Evolutionary conservation across 2,888 invertebrate species (phyloP).

Genomic region (Ceratothoa steindachneri): DNA sequence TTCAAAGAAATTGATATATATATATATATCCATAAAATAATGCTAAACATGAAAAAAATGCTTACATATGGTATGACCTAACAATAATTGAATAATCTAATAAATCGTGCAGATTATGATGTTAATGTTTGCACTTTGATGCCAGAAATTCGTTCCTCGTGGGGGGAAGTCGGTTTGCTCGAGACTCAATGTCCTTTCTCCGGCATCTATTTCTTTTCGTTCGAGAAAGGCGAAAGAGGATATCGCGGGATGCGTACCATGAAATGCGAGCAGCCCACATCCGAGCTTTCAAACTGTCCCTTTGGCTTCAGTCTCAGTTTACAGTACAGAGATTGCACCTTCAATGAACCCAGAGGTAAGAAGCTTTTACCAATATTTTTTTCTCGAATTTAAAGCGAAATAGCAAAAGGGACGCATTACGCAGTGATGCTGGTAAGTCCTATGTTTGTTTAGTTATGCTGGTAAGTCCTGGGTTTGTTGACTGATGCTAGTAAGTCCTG

Average conservation of each 20-base stretch:
- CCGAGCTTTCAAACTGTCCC: conserved; percentile 62
- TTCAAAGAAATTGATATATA: background rate
- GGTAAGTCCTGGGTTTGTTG: too few species aligned
- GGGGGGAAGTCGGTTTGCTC: conserved; percentile 44
- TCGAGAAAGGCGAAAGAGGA: conserved; percentile 58
- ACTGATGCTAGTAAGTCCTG: too few species aligned
- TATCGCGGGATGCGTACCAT: conserved; percentile 56
- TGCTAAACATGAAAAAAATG: too few species aligned
- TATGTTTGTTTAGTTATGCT: too few species aligned
- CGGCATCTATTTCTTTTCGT: conserved; percentile 60
- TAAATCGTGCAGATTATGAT: too few species aligned
- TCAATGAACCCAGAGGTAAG: conserved; percentile 59
- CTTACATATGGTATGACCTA: too few species aligned
- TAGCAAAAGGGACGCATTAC: too few species aligned
- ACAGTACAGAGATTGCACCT: conserved; percentile 60
- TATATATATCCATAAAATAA: conserved; percentile 18
- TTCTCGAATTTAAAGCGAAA: too few species aligned
- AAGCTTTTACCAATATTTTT: conserved; percentile 16
- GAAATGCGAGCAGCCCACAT: conserved; percentile 57
- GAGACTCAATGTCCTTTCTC: conserved; percentile 63
- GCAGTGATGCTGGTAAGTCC: background rate
- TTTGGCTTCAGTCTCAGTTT: conserved; percentile 61
- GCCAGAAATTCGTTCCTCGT: conserved; percentile 16
- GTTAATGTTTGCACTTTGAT: too few species aligned
- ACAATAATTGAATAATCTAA: too few species aligned